Conservation (phyloP, 2,888 invertebrate species). For the Ditylenchus weischeri region DNA sequence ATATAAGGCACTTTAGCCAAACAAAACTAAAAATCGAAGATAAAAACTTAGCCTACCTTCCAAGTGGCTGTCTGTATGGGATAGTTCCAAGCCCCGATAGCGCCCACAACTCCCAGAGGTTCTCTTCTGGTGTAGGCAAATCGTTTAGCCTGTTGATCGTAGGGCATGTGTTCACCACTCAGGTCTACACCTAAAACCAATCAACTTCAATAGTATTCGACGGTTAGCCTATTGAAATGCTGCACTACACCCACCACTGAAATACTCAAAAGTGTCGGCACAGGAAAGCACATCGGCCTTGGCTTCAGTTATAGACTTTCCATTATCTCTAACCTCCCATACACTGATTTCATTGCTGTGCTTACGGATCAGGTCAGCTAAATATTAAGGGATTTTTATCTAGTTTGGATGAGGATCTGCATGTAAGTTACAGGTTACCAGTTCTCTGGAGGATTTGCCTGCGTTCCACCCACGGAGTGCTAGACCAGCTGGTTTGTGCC, state of each 20-base stretch:
- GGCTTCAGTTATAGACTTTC: conserved; percentile 66
- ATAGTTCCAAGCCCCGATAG: conserved; percentile 67
- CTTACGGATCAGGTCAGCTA: conserved; percentile 26
- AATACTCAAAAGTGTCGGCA: conserved; percentile 65
- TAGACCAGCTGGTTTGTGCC: conserved; percentile 61
- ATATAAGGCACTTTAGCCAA: no score
- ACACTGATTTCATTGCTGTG: conserved; percentile 55
- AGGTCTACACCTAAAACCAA: conserved; percentile 37
- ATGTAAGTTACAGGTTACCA: conserved; percentile 5
- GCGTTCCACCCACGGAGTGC: conserved; percentile 60
- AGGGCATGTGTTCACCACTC: conserved; percentile 61
- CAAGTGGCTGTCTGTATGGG: conserved; percentile 64
- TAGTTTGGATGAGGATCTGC: no score
- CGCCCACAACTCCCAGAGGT: conserved; percentile 65
- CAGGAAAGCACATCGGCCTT: conserved; percentile 64
- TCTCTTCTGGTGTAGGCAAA: conserved; percentile 64
- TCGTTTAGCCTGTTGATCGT: conserved; percentile 55
- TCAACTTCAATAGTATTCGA: neutral
- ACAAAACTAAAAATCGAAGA: no score
- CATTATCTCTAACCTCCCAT: conserved; percentile 63
- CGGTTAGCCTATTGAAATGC: no score
- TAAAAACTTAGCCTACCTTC: conserved; percentile 51
- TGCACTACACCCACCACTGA: conserved; percentile 59
- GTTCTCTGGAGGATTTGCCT: conserved; percentile 59
- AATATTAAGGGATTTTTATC: neutral